phyloP scores from a whole-genome alignment of 2,113 vertebrate genomes.

The Megaleporinus macrocephalus region DNA sequence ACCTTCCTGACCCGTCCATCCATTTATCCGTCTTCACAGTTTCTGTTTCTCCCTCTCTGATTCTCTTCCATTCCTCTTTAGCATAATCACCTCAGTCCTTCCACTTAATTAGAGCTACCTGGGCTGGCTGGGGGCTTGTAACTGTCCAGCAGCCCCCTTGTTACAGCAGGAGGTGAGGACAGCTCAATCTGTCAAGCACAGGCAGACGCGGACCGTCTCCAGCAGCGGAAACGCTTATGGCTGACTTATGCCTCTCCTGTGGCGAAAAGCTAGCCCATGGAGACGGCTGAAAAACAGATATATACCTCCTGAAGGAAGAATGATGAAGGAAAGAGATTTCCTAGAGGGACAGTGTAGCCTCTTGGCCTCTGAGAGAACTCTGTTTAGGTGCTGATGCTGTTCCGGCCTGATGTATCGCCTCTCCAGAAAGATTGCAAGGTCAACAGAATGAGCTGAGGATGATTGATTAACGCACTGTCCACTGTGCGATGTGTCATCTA shows the following conservation, averaged over 20 bases:
- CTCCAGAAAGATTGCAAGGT: not conserved
- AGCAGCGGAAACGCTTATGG: constrained; percentile 46
- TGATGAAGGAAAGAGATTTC: constrained; percentile 37
- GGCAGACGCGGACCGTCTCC: not conserved
- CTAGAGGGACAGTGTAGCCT: constrained; percentile 35
- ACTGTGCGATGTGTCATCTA: not conserved
- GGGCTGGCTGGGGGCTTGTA: not conserved
- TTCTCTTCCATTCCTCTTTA: not conserved
- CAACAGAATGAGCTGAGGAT: not conserved
- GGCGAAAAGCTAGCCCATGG: constrained; percentile 31
- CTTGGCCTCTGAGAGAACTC: constrained; percentile 41
- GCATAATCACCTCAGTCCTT: not conserved
- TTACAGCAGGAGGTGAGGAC: not conserved
- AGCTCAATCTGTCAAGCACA: constrained; percentile 25
- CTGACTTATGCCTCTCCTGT: constrained; percentile 54
- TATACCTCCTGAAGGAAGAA: constrained; percentile 16
- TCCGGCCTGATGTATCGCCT: constrained; percentile 2
- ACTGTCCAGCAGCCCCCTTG: not conserved
- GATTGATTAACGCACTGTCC: not conserved
- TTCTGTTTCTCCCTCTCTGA: not conserved
- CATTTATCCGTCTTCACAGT: not conserved
- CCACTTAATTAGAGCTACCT: constrained; percentile 7
- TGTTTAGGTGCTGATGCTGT: not conserved
- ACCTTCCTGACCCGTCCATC: not conserved
- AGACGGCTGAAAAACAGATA: constrained; percentile 21